Percentiles rank a stretch among this genome's conserved stretches.
These are phyloP conservation scores for Melierax canorus DNA, from an alignment of 2,113 vertebrate species.

Conservation along the genomic window DNA sequence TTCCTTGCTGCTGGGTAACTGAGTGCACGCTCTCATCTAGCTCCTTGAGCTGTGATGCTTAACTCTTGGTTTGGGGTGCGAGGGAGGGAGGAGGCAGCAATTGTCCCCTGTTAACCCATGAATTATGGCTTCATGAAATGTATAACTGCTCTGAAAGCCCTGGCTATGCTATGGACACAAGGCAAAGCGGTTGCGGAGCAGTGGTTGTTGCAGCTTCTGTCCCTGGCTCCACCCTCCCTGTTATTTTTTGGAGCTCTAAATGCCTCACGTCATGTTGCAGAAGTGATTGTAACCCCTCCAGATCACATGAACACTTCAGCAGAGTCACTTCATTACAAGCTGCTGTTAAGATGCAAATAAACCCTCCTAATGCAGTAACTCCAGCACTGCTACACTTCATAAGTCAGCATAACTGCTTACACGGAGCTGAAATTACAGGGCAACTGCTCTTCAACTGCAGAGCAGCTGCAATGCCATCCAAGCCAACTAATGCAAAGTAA, in stretches of 20 bases:
- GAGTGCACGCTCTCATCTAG: background rate
- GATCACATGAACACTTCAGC: slow-evolving; percentile 25
- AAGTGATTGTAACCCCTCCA: background rate
- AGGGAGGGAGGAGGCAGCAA: background rate
- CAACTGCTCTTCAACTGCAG: background rate
- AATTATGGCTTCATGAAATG: background rate
- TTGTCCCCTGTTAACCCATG: background rate
- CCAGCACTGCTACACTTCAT: background rate
- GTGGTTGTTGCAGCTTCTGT: background rate
- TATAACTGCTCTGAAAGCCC: background rate
- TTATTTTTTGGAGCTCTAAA: background rate
- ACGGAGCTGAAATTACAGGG: background rate
- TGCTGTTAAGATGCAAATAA: slow-evolving; percentile 44
- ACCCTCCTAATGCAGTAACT: slow-evolving; percentile 10
- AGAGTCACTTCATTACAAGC: slow-evolving; percentile 7
- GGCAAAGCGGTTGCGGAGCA: background rate
- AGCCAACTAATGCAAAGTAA: background rate
- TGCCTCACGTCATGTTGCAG: slow-evolving; percentile 43
- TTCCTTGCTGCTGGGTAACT: background rate
- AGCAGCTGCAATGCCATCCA: background rate
- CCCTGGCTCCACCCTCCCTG: background rate
- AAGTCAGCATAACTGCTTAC: slow-evolving; percentile 4
- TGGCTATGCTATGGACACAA: background rate
- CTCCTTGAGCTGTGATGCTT: background rate
- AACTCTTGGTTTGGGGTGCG: background rate